Evolutionary conservation across 2,888 invertebrate genomes (phyloP).

Genomic region (Eupithecia subumbrata): DNA sequence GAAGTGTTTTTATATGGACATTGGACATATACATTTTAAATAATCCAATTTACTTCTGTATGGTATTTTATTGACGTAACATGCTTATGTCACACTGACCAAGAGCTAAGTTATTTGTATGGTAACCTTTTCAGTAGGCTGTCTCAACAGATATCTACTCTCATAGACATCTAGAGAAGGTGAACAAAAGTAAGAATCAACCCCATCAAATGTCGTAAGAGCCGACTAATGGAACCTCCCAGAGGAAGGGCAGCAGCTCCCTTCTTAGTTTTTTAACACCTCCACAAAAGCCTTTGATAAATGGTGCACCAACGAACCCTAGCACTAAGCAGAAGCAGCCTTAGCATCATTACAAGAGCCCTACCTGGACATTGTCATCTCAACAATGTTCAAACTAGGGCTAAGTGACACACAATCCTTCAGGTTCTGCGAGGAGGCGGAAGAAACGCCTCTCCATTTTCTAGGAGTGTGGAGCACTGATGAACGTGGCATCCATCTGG

Average conservation of each 20-base stretch:
- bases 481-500: no score
- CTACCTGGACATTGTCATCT: no score
- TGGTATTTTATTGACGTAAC: not conserved
- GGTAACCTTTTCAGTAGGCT: not conserved
- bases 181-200: not conserved
- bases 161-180: not conserved
- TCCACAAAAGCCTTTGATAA: no score
- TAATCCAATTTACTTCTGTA: not conserved
- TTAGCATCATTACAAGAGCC: no score
- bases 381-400: no score
- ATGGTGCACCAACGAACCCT: no score
- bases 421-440: no score
- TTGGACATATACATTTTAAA: not conserved
- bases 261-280: not conserved
- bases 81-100: not conserved
- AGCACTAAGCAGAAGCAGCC: no score
- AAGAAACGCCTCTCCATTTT: no score
- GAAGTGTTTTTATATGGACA: not conserved
- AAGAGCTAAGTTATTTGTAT: not conserved
- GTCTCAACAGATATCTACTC: not conserved
- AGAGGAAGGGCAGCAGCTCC: not conserved
- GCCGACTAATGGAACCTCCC: not conserved
- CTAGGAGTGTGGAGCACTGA: no score
- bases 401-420: no score
- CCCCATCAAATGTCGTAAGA: not conserved